Evolutionary conservation across 2,888 invertebrate species (phyloP), one percentile per base, ranked within the genome.

Genomic region (Elysia crispata): DNA sequence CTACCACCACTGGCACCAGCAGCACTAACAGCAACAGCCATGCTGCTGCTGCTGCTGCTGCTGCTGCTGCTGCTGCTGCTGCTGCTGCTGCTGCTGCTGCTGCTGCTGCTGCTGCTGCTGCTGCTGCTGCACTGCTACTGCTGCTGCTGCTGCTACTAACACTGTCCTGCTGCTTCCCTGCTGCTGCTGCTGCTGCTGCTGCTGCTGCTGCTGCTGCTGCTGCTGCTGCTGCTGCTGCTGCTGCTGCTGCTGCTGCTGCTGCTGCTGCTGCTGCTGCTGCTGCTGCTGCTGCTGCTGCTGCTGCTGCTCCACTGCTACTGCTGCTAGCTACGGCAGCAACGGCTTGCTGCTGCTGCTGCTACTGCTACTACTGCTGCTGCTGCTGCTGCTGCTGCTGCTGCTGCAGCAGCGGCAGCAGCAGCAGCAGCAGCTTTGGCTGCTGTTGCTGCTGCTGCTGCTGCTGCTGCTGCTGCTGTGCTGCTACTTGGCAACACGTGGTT

Each of bases 21-120:
- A 54, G 15, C n/a, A n/a, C n/a, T n/a, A n/a, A n/a, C n/a, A n/a
- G n/a, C n/a, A n/a, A n/a, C n/a, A n/a, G n/a, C n/a, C n/a, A n/a
- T n/a, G n/a, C n/a, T n/a, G n/a, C n/a, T n/a, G n/a, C n/a, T n/a
- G n/a, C n/a, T n/a, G n/a, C 18, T 15, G 15, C 18, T 54, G 54
- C 54, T 54, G 54, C 54, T 54, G 54, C 54, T 54, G 54, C 54
- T 54, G 54, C 54, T 54, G 54, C 54, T 54, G 54, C 54, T 54
- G 54, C 54, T 54, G 54, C 54, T 54, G 54, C 54, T 54, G 54
- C 54, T 54, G 54, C 54, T 54, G 54, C 54, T 54, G 54, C 54
- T 54, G 54, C 54, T 54, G 64, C 64, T 64, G 64, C 64, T 64
- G 64, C 64, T 64, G 64, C 64, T 64, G 64, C 64, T n/a, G n/a